Conservation (phyloP, 2,113 vertebrate species). For the Synodontis membranacea region DNA sequence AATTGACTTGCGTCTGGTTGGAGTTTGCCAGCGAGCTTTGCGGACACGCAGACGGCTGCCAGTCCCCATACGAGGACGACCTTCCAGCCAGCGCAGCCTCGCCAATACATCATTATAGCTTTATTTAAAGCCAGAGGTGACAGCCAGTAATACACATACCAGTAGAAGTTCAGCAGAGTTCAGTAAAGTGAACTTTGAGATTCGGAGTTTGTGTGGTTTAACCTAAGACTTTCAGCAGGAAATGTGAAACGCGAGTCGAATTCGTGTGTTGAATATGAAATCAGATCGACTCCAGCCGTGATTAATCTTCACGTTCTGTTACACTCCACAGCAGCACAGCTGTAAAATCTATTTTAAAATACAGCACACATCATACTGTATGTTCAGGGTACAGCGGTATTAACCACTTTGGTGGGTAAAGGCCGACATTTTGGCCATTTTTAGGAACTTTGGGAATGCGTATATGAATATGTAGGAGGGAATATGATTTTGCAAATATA, state of each 20-base stretch:
- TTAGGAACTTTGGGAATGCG: background rate
- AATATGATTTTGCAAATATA: background rate
- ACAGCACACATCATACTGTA: background rate
- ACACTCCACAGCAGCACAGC: background rate
- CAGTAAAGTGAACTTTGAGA: background rate
- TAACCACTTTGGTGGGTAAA: background rate
- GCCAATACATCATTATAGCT: slow-evolving; percentile 18
- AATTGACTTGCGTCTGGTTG: slow-evolving; percentile 7
- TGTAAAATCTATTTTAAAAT: background rate
- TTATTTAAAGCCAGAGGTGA: slow-evolving; percentile 36
- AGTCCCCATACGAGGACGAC: background rate
- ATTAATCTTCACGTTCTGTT: background rate
- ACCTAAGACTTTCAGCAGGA: background rate
- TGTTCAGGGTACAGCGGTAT: background rate
- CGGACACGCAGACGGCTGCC: slow-evolving; percentile 1
- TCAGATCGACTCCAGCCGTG: background rate
- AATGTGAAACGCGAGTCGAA: background rate
- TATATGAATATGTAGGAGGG: background rate
- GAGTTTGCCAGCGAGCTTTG: slow-evolving; percentile 23
- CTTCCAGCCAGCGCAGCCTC: slow-evolving; percentile 18
- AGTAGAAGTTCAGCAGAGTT: slow-evolving; percentile 20
- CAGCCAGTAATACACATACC: slow-evolving; percentile 19
- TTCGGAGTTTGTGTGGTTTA: background rate
- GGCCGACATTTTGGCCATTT: background rate
- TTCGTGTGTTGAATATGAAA: background rate